These are phyloP conservation scores for Priocnemis perturbator DNA, from an alignment of 2,888 invertebrate genomes.

Conservation along the genomic window DNA sequence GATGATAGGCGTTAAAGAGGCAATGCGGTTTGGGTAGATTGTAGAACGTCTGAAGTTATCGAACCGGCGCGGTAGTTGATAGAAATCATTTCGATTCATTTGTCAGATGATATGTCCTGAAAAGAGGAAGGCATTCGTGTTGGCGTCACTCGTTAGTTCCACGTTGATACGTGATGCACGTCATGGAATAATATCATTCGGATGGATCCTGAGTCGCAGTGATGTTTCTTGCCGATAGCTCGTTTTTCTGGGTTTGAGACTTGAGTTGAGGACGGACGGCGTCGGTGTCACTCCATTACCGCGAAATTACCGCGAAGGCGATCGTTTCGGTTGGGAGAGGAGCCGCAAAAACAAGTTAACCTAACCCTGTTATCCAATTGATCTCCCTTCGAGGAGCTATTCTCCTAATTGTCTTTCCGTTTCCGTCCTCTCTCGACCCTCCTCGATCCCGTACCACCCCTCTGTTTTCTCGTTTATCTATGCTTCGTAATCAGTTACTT, in stretches of 20 bases:
- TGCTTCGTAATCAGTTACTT: not conserved
- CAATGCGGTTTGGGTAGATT: too few relatives aligned
- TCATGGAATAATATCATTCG: too few relatives aligned
- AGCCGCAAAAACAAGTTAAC: constrained; percentile 65
- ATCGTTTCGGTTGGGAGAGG: constrained; percentile 15
- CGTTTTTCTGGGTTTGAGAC: not conserved
- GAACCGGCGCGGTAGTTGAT: too few relatives aligned
- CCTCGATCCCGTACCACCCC: constrained; percentile 12
- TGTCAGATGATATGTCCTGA: too few relatives aligned
- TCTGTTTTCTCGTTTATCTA: not conserved
- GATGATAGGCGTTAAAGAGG: too few relatives aligned
- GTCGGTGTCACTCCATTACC: constrained; percentile 23
- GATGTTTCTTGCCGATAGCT: not conserved
- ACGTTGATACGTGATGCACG: too few relatives aligned
- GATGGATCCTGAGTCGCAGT: too few relatives aligned
- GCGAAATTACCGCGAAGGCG: constrained; percentile 7
- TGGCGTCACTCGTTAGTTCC: too few relatives aligned
- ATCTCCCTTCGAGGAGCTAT: constrained; percentile 66
- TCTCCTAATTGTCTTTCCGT: constrained; percentile 66
- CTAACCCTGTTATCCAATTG: constrained; percentile 68
- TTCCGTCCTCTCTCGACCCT: constrained; percentile 9
- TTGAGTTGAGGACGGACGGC: too few relatives aligned
- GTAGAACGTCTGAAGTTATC: too few relatives aligned
- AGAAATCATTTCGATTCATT: too few relatives aligned
- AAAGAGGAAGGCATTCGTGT: too few relatives aligned